A percentile compares a stretch with the other conserved stretches of the same genome.
These are phyloP conservation scores for Parasteatoda tepidariorum DNA, from an alignment of 1,140 invertebrate genomes.

Conservation along the genomic window DNA sequence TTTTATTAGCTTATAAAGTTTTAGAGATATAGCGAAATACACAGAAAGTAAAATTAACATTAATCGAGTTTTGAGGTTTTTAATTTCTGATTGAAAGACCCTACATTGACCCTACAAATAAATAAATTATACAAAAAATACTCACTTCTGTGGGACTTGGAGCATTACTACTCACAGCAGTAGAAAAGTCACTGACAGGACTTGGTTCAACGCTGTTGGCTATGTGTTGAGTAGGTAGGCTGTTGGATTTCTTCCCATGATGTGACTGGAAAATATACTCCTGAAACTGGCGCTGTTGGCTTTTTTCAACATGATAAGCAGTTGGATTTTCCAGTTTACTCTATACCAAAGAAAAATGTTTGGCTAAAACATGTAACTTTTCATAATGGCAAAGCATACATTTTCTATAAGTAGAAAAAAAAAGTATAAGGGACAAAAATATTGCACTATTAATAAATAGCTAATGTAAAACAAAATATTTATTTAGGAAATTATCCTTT, in stretches of 20 bases:
- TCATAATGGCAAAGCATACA: too few species aligned
- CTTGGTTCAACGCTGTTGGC: constrained; percentile 29
- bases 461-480: too few species aligned
- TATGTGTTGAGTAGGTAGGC: constrained; percentile 11
- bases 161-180: constrained; percentile 35
- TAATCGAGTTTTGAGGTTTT: not conserved
- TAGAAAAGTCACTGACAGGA: constrained; percentile 35
- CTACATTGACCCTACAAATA: too few species aligned
- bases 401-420: too few species aligned
- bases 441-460: too few species aligned
- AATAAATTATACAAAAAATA: not conserved
- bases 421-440: too few species aligned
- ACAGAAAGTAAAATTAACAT: too few species aligned
- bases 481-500: too few species aligned
- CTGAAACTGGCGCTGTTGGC: constrained; percentile 87
- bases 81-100: too few species aligned
- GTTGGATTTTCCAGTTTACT: constrained; percentile 91
- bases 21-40: too few species aligned
- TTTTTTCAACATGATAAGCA: constrained; percentile 89
- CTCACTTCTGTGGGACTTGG: constrained; percentile 40
- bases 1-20: too few species aligned
- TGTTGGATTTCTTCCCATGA: not conserved
- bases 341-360: constrained; percentile 72
- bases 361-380: too few species aligned
- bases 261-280: constrained; percentile 75